Conservation (phyloP, 2,113 vertebrate genomes). For the Phrynosoma blainvillii region DNA sequence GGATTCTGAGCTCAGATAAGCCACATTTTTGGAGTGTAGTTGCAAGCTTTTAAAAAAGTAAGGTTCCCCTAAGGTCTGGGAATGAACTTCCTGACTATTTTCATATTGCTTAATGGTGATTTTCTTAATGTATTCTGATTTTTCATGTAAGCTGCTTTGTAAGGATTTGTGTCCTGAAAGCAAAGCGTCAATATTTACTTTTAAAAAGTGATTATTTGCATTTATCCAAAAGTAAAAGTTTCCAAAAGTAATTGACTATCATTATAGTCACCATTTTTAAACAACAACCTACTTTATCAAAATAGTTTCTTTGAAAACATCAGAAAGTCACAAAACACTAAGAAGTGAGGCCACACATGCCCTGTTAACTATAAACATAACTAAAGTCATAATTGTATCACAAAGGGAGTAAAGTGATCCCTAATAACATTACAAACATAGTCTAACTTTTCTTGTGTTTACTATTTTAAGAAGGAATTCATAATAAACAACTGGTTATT, state of each 20-base stretch:
- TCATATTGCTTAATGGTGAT: background rate
- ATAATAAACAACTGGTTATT: too few species aligned
- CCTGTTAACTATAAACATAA: background rate
- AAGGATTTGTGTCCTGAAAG: background rate
- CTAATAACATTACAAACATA: too few species aligned
- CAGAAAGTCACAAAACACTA: background rate
- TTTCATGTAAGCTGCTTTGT: background rate
- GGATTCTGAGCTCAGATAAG: background rate
- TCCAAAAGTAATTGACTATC: background rate
- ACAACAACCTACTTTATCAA: background rate
- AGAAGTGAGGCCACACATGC: background rate
- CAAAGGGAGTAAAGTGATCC: too few species aligned
- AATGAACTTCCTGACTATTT: background rate
- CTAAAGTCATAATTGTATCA: background rate
- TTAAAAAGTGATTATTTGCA: background rate
- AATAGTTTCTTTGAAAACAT: background rate
- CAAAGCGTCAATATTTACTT: background rate
- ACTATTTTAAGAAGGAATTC: too few species aligned
- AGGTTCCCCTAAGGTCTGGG: background rate
- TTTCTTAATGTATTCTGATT: too few species aligned
- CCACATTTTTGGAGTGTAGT: background rate
- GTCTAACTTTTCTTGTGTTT: too few species aligned
- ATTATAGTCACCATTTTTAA: background rate
- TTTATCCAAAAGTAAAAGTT: too few species aligned
- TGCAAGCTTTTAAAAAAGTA: too few species aligned